Base-by-base conservation (phyloP, 2,888 invertebrate species). In the Lithosia quadra region DNA sequence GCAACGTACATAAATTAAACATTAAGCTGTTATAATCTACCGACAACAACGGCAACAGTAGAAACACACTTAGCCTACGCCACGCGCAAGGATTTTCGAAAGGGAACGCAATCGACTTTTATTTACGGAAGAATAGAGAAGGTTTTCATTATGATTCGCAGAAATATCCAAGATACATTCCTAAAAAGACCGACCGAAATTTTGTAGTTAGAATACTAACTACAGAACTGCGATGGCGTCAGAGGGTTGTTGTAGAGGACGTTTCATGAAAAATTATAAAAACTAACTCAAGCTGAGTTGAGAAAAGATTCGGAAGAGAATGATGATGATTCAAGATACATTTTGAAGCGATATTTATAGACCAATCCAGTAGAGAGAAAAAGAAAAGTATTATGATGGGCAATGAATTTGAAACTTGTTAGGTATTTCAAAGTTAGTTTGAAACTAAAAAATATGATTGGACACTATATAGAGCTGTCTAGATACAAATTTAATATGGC, bases 1-100 rank as follows among this genome's bases (percentile, higher is more conserved):
- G 63, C 78, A 55, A 49, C 74, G 84, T 80, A 72, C 73, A 79
- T 77, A 81, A 82, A 77, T 78, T 71, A 77, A 71, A 78, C 77
- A 81, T 76, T 83, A 78, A 79, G 67, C 72, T 60, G 65, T 2
- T 62, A 66, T 60, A 66, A 65, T 60, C 69, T 58, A 70, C 72
- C 58, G 70, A 64, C 69, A 67, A 63, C 68, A 28, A 67, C 64
- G 65, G 64, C 66, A 28, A 67, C 64, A 64, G 64, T 64, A 65
- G 70, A 39, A 68, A 58, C 66, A 75, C 64, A 67, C 34, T 34
- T 21, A 62, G 71, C 60, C 22, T 65, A 65, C 58, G 71, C 58
- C 33, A 62, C 65, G 68, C 33, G 68, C 69, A 79, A 80, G 75
- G 79, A 68, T 75, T 67, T 74, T 72, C 49, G 80, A 79, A 80